Evolutionary conservation across 1,140 invertebrate species (phyloP).

Genomic region (Bacillus rossius): DNA sequence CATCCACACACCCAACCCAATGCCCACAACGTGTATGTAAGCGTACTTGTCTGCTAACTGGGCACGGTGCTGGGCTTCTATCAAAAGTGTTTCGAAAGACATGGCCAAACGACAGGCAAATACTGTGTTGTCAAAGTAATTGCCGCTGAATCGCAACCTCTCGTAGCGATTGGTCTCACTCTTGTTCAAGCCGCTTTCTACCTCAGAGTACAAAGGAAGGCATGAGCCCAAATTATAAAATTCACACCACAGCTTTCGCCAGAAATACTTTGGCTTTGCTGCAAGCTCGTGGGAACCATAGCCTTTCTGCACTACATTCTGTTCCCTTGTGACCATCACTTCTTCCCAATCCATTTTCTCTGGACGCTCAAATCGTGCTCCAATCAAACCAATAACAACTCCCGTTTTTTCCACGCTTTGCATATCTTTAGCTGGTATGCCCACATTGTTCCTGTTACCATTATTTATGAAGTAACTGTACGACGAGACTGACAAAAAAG

Average conservation of each 20-base stretch:
- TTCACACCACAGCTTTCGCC: slow-evolving; percentile 37
- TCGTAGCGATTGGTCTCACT: not conserved
- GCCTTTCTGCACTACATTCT: slow-evolving; percentile 46
- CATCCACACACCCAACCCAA: slow-evolving; percentile 40
- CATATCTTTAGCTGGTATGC: slow-evolving; percentile 27
- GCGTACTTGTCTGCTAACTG: slow-evolving; percentile 22
- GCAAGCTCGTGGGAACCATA: slow-evolving; percentile 25
- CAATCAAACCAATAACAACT: slow-evolving; percentile 39
- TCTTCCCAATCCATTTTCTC: slow-evolving; percentile 53
- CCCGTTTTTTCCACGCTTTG: not conserved
- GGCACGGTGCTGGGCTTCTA: slow-evolving; percentile 29
- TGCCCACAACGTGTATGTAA: slow-evolving; percentile 44
- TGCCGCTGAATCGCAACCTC: not conserved
- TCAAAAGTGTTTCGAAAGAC: slow-evolving; percentile 42
- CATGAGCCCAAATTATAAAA: slow-evolving; percentile 37
- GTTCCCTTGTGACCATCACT: slow-evolving; percentile 43
- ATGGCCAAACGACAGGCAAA: slow-evolving; percentile 42
- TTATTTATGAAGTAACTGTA: slow-evolving; percentile 58
- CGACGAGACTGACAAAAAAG: slow-evolving; percentile 54
- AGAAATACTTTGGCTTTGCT: not conserved
- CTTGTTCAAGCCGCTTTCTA: slow-evolving; percentile 13
- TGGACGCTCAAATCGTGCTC: slow-evolving; percentile 43
- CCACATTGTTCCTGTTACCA: slow-evolving; percentile 53
- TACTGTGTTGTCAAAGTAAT: slow-evolving; percentile 39
- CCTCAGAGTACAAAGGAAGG: slow-evolving; percentile 36